Conservation (phyloP, 2,113 vertebrate genomes). For the Rhinolophus ferrumequinum region DNA sequence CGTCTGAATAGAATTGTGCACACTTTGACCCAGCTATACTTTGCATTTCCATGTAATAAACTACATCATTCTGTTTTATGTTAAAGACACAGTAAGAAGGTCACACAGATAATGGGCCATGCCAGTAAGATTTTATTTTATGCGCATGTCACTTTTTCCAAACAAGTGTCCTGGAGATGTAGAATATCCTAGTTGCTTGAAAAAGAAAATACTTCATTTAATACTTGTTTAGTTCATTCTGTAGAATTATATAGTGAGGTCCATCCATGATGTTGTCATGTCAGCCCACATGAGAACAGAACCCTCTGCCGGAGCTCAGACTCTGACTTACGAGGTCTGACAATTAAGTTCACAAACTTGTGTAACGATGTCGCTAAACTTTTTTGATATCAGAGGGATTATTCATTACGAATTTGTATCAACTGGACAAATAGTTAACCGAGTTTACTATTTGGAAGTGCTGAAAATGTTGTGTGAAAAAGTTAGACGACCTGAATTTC, state of each 20-base stretch:
- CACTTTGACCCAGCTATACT: not conserved
- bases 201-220: not conserved
- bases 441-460: too few species aligned
- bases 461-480: too few species aligned
- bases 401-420: too few species aligned
- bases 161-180: not conserved
- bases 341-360: too few species aligned
- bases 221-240: not conserved
- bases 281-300: not conserved
- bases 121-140: not conserved
- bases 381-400: too few species aligned
- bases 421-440: too few species aligned
- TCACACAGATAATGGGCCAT: not conserved
- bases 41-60: not conserved
- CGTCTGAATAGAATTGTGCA: not conserved
- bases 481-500: too few species aligned
- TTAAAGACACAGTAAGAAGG: not conserved
- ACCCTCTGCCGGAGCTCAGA: not conserved
- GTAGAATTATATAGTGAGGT: not conserved
- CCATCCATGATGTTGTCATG: not conserved
- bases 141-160: not conserved
- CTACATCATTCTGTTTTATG: not conserved
- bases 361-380: too few species aligned
- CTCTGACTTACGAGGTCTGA: not conserved
- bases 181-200: not conserved